Conservation (phyloP, 1,140 invertebrate species). For the Musca vetustissima region DNA sequence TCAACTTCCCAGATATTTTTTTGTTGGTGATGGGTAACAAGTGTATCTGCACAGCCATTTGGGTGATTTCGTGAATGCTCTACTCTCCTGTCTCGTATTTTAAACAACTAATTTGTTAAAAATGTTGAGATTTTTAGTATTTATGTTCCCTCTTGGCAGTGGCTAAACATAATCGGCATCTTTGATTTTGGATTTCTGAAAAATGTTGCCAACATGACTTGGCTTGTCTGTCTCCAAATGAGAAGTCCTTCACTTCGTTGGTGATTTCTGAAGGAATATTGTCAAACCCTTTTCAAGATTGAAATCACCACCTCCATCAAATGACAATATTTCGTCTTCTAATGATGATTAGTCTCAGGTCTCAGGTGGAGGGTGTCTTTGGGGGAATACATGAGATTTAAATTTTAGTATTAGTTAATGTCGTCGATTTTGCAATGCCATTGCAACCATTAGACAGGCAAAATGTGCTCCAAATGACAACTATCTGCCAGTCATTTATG, state of each 20-base stretch:
- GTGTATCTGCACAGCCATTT: not conserved
- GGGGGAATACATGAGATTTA: no score
- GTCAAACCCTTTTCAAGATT: constrained; percentile 21
- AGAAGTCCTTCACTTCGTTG: not conserved
- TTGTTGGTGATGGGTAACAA: not conserved
- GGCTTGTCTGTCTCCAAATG: no score
- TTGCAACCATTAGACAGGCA: no score
- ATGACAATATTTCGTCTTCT: constrained; percentile 20
- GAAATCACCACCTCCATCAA: constrained; percentile 7
- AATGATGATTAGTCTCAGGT: constrained; percentile 10
- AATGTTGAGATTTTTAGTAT: constrained; percentile 14
- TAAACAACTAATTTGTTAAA: constrained; percentile 23
- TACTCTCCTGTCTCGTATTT: constrained; percentile 13
- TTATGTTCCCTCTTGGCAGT: not conserved
- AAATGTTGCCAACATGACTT: not conserved
- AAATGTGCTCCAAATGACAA: no score
- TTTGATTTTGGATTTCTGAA: no score
- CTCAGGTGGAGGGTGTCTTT: no score
- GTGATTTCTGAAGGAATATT: constrained; percentile 11
- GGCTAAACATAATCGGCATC: no score
- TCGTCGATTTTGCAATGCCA: no score
- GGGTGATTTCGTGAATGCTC: constrained; percentile 4
- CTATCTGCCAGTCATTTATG: no score
- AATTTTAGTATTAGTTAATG: no score
- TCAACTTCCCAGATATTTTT: not conserved